These are phyloP conservation scores for Plebejus anna DNA, from an alignment of 2,888 invertebrate species.

Conservation along the genomic window DNA sequence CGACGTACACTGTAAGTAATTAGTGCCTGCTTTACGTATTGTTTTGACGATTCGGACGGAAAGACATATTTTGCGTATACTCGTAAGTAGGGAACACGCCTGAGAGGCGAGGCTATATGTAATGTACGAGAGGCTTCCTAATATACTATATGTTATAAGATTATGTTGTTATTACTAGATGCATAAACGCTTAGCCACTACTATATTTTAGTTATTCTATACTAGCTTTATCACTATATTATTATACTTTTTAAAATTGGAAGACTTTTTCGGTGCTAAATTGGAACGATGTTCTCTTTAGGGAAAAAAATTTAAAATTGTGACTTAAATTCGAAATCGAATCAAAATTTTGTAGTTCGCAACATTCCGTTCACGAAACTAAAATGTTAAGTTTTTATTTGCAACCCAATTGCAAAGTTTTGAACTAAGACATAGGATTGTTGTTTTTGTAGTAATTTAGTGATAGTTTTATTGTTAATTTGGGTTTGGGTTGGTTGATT, in stretches of 20 bases:
- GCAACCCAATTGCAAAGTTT: constrained; percentile 68
- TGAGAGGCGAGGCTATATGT: constrained; percentile 51
- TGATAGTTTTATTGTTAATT: constrained; percentile 75
- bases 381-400: constrained; percentile 77
- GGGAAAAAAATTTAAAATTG: constrained; percentile 44
- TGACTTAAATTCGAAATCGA: constrained; percentile 51
- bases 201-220: constrained; percentile 65
- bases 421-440: constrained; percentile 67
- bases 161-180: constrained; percentile 78
- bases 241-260: constrained; percentile 66
- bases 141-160: constrained; percentile 72
- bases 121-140: constrained; percentile 74
- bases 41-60: constrained; percentile 59
- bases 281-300: constrained; percentile 66
- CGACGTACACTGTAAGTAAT: constrained; percentile 71
- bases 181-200: constrained; percentile 76
- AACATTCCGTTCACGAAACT: constrained; percentile 67
- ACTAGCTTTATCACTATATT: constrained; percentile 71
- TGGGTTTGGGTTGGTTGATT: constrained; percentile 79
- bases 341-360: constrained; percentile 60
- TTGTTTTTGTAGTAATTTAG: constrained; percentile 76
- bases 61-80: constrained; percentile 74
- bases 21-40: constrained; percentile 77
- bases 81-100: constrained; percentile 63
- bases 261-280: constrained; percentile 79